Evolutionary conservation across 2,888 invertebrate species (phyloP), one percentile per base, ranked within the genome.

Genomic region (Cephalotes varians): DNA sequence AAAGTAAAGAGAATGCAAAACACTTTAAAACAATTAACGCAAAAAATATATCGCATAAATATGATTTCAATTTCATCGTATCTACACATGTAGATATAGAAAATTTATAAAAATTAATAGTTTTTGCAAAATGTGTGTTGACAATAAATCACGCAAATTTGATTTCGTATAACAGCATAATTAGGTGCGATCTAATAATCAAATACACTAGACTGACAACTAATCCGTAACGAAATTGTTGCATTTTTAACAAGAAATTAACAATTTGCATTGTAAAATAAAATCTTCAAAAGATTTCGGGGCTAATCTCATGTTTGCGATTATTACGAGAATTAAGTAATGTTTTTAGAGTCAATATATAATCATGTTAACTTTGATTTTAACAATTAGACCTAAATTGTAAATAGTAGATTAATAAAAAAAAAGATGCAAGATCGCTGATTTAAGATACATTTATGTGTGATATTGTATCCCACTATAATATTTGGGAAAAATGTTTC

Each of bases 211-310:
- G 49, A 28, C 25, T 37, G 40, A 80, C 34, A 81, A 71, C 73
- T 77, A 44, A 49, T 54, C 28, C 21, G 62, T 69, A 77, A 72
- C 60, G 56, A 76, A 81, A 84, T 72, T 83, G 74, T 79, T 81
- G 79, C 79, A 67, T 85, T 83, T 84, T 73, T 84, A 83, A 73
- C 83, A 60, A 71, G 76, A 85, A 88, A 65, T 87, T 86, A 81
- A 83, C n/a, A 88, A 88, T 85, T 84, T 83, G 74, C 64, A 64
- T 58, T 21, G 51, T 69, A 34, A 15, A 67, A 74, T n/a, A 58
- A 58, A 71, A 84, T 67, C n/a, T 44, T 76, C 54, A 28, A 67
- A 77, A 73, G 47, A 56, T 81, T 69, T 81, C 62, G 10, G 65
- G 60, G 65, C 31, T 56, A 80, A 44, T 85, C 83, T 85, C 62